Evolutionary conservation across 2,797 vertebrate species (phyloP).

Genomic region (Myotis findleyi): DNA sequence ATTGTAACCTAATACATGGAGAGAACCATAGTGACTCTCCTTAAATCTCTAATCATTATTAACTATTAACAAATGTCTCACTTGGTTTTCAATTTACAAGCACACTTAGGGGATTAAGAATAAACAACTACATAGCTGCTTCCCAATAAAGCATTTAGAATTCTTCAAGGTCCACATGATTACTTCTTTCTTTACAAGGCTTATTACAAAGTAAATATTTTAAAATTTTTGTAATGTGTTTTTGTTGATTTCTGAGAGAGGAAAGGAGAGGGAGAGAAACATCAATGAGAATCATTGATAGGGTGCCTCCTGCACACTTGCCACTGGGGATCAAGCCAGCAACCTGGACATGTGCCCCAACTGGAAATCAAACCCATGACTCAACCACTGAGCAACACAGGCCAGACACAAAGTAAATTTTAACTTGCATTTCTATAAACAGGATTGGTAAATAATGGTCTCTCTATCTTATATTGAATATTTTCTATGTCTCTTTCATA

Average conservation of each 20-base stretch:
- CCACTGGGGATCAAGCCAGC: too few species aligned
- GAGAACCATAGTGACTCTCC: constrained; percentile 6
- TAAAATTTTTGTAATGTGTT: too few species aligned
- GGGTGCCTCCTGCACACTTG: too few species aligned
- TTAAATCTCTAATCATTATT: background rate
- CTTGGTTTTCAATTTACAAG: background rate
- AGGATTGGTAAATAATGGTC: background rate
- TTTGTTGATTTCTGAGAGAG: too few species aligned
- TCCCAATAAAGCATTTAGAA: constrained; percentile 15
- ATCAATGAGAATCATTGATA: too few species aligned
- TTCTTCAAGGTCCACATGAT: background rate
- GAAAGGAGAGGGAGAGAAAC: too few species aligned
- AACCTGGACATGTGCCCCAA: too few species aligned
- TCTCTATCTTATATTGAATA: background rate
- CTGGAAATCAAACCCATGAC: too few species aligned
- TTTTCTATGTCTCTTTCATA: background rate
- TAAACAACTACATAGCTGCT: background rate
- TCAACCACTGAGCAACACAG: too few species aligned
- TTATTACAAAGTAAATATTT: background rate
- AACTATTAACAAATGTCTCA: background rate
- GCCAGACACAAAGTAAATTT: too few species aligned
- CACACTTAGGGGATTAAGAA: background rate
- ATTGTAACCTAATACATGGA: constrained; percentile 19
- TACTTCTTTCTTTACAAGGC: background rate
- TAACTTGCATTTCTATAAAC: constrained; percentile 27